These are phyloP conservation scores for Saimiri boliviensis DNA, from an alignment of 2,113 vertebrate genomes.

Conservation along the genomic window DNA sequence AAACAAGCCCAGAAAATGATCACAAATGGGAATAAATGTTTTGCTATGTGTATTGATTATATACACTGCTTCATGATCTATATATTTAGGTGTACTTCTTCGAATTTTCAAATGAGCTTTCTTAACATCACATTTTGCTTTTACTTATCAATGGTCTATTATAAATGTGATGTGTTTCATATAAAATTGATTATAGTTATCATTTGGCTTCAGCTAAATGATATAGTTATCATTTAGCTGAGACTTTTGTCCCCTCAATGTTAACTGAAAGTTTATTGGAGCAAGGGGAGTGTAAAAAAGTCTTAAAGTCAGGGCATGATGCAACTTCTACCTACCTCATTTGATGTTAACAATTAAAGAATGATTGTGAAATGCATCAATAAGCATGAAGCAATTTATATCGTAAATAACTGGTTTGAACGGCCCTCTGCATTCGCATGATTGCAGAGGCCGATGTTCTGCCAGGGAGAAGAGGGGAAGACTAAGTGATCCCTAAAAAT, in stretches of 20 bases:
- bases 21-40: neutral
- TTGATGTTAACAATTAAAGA: neutral
- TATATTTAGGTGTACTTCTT: neutral
- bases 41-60: neutral
- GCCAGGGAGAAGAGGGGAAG: neutral
- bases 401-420: neutral
- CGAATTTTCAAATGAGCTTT: neutral
- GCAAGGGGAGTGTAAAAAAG: neutral
- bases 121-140: neutral
- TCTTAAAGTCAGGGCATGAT: neutral
- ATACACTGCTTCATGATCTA: neutral
- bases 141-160: neutral
- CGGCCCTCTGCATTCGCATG: neutral
- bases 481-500: neutral
- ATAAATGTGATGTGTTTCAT: neutral
- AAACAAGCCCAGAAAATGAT: neutral
- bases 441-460: neutral
- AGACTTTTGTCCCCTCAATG: neutral
- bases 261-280: neutral
- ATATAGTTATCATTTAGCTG: neutral
- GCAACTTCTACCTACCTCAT: neutral
- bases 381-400: neutral
- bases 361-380: neutral
- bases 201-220: neutral
- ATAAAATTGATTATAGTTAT: neutral